These are phyloP conservation scores for Cybosia mesomella DNA, from an alignment of 2,888 invertebrate genomes.

Conservation along the genomic window DNA sequence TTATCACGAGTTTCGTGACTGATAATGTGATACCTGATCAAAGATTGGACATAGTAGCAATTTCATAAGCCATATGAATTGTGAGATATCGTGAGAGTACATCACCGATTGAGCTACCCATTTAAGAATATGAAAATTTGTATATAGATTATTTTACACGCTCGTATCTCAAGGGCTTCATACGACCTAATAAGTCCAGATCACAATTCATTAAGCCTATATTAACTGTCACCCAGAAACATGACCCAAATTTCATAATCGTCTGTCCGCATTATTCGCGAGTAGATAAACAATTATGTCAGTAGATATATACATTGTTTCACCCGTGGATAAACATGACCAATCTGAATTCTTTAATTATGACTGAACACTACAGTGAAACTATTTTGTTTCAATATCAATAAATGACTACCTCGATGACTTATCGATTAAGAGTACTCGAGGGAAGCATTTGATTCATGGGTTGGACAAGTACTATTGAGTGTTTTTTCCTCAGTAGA, in stretches of 20 bases:
- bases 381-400: slow-evolving; percentile 1
- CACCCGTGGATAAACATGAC: neutral
- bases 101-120: neutral
- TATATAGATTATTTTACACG: neutral
- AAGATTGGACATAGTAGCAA: too few species aligned
- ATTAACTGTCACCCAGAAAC: neutral
- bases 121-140: neutral
- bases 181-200: neutral
- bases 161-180: neutral
- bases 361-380: neutral
- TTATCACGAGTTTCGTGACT: neutral
- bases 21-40: too few species aligned
- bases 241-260: slow-evolving; percentile 8
- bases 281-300: slow-evolving; percentile 10
- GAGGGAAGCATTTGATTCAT: too few species aligned
- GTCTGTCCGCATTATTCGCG: slow-evolving; percentile 2
- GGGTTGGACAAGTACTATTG: too few species aligned
- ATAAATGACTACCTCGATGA: neutral
- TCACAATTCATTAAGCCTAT: neutral
- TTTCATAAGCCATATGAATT: too few species aligned
- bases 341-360: neutral
- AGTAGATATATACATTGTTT: slow-evolving; percentile 7
- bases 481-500: too few species aligned
- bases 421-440: too few species aligned
- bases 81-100: neutral